A percentile compares a stretch with the other conserved stretches of the same genome.
phyloP scores from a whole-genome alignment of 1,140 invertebrate genomes.

The Notospermus geniculatus region DNA sequence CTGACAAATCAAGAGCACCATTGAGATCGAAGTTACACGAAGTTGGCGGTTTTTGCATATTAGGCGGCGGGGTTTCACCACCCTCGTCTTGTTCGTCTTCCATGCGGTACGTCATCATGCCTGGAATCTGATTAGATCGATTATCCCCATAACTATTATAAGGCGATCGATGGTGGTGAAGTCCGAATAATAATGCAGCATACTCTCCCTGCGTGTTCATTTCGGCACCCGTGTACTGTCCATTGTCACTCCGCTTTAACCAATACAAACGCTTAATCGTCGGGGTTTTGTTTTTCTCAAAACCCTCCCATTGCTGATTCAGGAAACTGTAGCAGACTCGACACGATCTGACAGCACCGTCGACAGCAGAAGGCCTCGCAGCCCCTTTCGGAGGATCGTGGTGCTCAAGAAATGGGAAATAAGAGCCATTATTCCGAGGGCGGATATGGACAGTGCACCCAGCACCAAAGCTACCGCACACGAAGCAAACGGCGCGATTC shows the following conservation, averaged over 20 bases:
- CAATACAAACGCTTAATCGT: slow-evolving; percentile 85
- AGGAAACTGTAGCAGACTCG: slow-evolving; percentile 81
- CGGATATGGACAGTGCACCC: slow-evolving; percentile 71
- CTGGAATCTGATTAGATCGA: neutral
- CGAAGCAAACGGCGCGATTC: slow-evolving; percentile 69
- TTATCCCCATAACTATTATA: neutral
- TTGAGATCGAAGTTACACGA: neutral
- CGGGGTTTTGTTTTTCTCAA: slow-evolving; percentile 79
- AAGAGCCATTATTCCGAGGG: slow-evolving; percentile 60
- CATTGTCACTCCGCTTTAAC: slow-evolving; percentile 85
- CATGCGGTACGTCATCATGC: slow-evolving; percentile 7
- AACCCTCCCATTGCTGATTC: slow-evolving; percentile 85
- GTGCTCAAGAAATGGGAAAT: slow-evolving; percentile 86
- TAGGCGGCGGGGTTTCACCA: neutral
- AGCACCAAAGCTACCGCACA: slow-evolving; percentile 73
- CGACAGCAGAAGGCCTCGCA: slow-evolving; percentile 37
- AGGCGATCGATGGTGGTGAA: slow-evolving; percentile 41
- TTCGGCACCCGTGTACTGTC: slow-evolving; percentile 83
- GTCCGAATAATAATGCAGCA: slow-evolving; percentile 78
- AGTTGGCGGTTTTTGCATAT: too few relatives aligned
- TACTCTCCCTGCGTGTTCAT: slow-evolving; percentile 87
- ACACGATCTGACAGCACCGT: slow-evolving; percentile 66
- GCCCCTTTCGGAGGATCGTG: slow-evolving; percentile 84
- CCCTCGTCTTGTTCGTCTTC: neutral
- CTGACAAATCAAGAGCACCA: neutral